phyloP scores from a whole-genome alignment of 1,140 invertebrate genomes.

The Daktulosphaira vitifoliae region DNA sequence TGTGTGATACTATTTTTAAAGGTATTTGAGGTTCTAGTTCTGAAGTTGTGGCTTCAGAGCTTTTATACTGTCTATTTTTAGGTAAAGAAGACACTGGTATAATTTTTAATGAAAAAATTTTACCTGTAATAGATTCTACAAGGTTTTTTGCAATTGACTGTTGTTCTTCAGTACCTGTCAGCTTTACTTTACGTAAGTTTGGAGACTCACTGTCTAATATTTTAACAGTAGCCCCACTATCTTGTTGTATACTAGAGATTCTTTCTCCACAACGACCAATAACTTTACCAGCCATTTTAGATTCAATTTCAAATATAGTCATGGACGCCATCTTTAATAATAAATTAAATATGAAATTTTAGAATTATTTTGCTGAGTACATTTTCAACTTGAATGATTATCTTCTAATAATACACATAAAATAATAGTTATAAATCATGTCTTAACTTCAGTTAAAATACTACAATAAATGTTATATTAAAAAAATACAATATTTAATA shows the following conservation, averaged over 20 bases:
- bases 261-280: conserved; percentile 61
- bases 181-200: not conserved
- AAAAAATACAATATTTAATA: too few species aligned
- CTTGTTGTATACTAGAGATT: conserved; percentile 59
- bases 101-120: not conserved
- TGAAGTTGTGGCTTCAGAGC: not conserved
- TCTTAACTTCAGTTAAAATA: too few species aligned
- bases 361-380: too few species aligned
- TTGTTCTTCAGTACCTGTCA: not conserved
- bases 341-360: too few species aligned
- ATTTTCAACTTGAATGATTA: too few species aligned
- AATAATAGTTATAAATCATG: too few species aligned
- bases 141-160: not conserved
- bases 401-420: too few species aligned
- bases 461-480: too few species aligned
- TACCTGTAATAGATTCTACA: not conserved
- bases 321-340: not conserved
- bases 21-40: not conserved
- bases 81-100: too few species aligned
- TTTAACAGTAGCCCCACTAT: conserved; percentile 51
- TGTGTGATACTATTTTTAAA: not conserved
- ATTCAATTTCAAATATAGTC: not conserved
- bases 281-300: conserved; percentile 41
- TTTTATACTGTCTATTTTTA: too few species aligned
- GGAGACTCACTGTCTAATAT: conserved; percentile 39